These are phyloP conservation scores for Dasysyrphus tricinctus DNA, from an alignment of 2,888 invertebrate species.

Conservation along the genomic window DNA sequence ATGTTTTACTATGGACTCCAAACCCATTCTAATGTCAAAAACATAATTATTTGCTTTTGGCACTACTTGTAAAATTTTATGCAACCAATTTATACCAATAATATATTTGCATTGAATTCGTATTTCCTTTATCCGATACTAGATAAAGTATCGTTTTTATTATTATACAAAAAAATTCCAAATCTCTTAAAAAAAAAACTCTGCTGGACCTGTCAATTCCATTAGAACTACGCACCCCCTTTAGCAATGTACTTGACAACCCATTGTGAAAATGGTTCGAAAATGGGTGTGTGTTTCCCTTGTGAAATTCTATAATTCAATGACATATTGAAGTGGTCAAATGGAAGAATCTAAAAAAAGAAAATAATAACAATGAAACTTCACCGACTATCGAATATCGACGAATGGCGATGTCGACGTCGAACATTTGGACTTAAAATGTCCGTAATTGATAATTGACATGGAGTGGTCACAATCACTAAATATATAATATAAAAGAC, in stretches of 20 bases:
- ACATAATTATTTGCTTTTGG: conserved; percentile 19
- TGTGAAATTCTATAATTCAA: conserved; percentile 16
- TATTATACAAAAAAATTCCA: background rate
- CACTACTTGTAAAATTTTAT: conserved; percentile 4
- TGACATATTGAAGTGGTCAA: conserved; percentile 68
- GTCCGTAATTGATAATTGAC: conserved; percentile 67
- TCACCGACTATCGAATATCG: conserved; percentile 3
- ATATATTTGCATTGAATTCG: background rate
- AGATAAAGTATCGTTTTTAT: background rate
- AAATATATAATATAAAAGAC: background rate
- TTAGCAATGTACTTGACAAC: conserved; percentile 8
- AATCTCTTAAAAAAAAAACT: background rate
- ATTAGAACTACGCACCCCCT: conserved; percentile 39
- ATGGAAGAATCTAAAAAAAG: conserved; percentile 13
- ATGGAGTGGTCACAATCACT: conserved; percentile 50
- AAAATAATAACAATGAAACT: background rate
- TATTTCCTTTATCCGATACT: background rate
- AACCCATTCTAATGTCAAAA: conserved; percentile 3
- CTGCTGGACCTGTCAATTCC: conserved; percentile 58
- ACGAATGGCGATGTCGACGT: background rate
- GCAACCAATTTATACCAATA: conserved; percentile 18
- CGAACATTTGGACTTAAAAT: conserved; percentile 56
- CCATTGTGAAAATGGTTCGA: conserved; percentile 29
- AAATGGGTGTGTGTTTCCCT: conserved; percentile 5
- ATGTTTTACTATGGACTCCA: background rate